Percentiles rank a stretch among this genome's conserved stretches.
Evolutionary conservation across 2,888 invertebrate species (phyloP).

Genomic region (Oscheius sp.): DNA sequence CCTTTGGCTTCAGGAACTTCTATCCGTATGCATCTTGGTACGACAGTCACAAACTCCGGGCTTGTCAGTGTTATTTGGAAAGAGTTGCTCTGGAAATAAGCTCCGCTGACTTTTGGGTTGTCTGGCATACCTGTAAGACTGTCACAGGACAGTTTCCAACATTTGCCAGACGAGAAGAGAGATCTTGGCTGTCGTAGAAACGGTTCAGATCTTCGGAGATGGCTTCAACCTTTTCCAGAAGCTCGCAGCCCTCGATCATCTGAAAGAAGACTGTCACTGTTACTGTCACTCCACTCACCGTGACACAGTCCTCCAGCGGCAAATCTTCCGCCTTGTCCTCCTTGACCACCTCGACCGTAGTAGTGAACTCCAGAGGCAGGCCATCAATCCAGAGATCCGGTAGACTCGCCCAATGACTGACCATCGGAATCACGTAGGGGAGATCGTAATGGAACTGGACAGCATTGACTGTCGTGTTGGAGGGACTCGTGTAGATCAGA

Average conservation of each 20-base stretch:
- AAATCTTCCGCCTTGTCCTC: slow-evolving; percentile 38
- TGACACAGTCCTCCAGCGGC: slow-evolving; percentile 41
- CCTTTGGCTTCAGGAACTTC: slow-evolving; percentile 45
- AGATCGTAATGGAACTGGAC: slow-evolving; percentile 19
- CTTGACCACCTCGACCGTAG: not conserved
- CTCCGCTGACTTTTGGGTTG: not conserved
- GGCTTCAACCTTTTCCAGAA: slow-evolving; percentile 41
- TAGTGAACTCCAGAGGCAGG: slow-evolving; percentile 33
- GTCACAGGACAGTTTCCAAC: slow-evolving; percentile 31
- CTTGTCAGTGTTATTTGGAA: slow-evolving; percentile 39
- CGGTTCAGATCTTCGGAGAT: slow-evolving; percentile 39
- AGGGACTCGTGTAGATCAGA: slow-evolving; percentile 20
- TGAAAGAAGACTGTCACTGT: not conserved
- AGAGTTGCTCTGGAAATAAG: slow-evolving; percentile 33
- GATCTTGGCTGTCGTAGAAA: slow-evolving; percentile 47
- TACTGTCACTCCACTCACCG: slow-evolving; percentile 8
- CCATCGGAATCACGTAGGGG: slow-evolving; percentile 2
- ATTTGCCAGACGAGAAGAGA: slow-evolving; percentile 41
- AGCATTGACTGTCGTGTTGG: slow-evolving; percentile 19
- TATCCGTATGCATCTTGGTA: slow-evolving; percentile 46
- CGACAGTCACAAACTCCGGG: slow-evolving; percentile 26
- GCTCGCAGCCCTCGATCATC: slow-evolving; percentile 46
- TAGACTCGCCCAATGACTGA: slow-evolving; percentile 39
- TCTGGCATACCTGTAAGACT: slow-evolving; percentile 3
- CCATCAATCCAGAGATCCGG: slow-evolving; percentile 52